phyloP scores from a whole-genome alignment of 2,113 vertebrate genomes.

The western clawed frog (Xenopus tropicalis) region DNA sequence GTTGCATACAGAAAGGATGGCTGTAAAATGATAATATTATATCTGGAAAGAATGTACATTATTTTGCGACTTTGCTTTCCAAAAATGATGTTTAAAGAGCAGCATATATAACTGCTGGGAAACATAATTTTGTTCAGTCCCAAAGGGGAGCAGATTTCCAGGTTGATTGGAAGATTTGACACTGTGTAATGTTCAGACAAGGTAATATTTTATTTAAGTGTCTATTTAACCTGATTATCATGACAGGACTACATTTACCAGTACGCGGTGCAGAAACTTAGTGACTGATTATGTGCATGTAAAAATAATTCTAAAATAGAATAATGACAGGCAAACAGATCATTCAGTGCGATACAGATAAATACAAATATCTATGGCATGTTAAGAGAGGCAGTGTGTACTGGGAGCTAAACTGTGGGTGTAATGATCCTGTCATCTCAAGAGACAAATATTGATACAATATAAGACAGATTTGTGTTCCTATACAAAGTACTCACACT shows the following conservation, averaged over 20 bases:
- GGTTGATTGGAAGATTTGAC: constrained; percentile 29
- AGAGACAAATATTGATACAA: not conserved
- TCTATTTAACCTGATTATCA: constrained; percentile 54
- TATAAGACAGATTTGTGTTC: too few species aligned
- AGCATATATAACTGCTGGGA: constrained; percentile 53
- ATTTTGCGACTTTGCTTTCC: constrained; percentile 61
- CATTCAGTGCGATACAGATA: not conserved
- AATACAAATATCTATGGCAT: not conserved
- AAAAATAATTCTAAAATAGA: constrained; percentile 40
- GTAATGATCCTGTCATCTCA: not conserved
- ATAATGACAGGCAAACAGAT: constrained; percentile 36
- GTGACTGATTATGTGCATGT: constrained; percentile 22
- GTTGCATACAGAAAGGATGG: constrained; percentile 52
- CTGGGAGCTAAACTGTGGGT: not conserved
- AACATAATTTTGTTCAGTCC: constrained; percentile 55
- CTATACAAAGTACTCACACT: too few species aligned
- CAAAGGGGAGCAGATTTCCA: constrained; percentile 55
- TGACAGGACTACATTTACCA: constrained; percentile 45
- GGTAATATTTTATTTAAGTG: constrained; percentile 48
- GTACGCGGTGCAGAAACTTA: constrained; percentile 17
- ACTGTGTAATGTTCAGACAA: constrained; percentile 35
- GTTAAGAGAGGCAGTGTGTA: not conserved
- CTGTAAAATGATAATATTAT: constrained; percentile 59
- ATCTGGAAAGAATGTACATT: constrained; percentile 61
- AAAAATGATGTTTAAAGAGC: constrained; percentile 53